Conservation (phyloP, 2,888 invertebrate species). For the Drosophila kambysellisi region DNA sequence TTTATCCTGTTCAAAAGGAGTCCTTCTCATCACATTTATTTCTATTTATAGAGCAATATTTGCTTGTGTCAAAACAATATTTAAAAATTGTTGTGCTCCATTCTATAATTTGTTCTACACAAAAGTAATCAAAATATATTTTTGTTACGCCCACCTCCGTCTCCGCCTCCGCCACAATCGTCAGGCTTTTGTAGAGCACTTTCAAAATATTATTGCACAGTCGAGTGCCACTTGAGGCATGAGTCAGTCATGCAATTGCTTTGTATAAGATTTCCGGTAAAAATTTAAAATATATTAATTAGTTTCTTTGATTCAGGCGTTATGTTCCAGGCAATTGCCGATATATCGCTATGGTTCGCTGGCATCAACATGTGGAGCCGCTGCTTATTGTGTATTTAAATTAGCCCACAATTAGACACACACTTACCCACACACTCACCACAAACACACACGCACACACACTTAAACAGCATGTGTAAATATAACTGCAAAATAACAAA, state of each 20-base stretch:
- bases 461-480: slow-evolving; percentile 30
- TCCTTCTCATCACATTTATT: background rate
- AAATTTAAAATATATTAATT: no score
- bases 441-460: slow-evolving; percentile 18
- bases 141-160: background rate
- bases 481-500: slow-evolving; percentile 67
- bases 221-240: background rate
- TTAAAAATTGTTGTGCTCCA: background rate
- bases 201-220: background rate
- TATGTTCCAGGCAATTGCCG: slow-evolving; percentile 5
- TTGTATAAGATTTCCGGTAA: background rate
- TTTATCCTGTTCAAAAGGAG: background rate
- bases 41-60: background rate
- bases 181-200: background rate
- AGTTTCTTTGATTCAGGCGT: background rate
- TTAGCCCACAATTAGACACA: slow-evolving; percentile 54
- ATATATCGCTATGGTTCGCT: slow-evolving; percentile 32
- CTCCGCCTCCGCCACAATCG: background rate
- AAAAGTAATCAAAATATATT: background rate
- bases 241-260: background rate
- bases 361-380: slow-evolving; percentile 20
- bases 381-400: slow-evolving; percentile 52
- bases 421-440: slow-evolving; percentile 37
- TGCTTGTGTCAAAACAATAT: background rate
- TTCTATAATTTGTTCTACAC: background rate